phyloP scores from a whole-genome alignment of 1,140 invertebrate genomes.

The Cydia amplana region DNA sequence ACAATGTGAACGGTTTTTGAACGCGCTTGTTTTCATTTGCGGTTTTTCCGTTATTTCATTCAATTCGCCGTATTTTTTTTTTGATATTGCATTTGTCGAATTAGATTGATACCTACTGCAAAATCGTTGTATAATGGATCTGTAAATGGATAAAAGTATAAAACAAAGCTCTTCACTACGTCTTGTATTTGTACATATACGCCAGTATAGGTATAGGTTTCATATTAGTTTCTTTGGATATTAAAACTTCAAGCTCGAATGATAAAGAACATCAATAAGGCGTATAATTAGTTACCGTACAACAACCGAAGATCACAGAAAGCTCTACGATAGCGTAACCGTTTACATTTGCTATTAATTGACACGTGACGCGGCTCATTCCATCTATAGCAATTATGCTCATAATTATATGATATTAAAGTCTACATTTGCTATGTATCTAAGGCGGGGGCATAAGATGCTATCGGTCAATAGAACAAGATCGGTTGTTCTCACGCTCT shows the following conservation, averaged over 20 bases:
- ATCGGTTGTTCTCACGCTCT: conserved; percentile 59
- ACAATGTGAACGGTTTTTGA: background rate
- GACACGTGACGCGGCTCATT: conserved; percentile 51
- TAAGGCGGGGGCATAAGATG: conserved; percentile 34
- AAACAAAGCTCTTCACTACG: background rate
- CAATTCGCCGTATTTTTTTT: background rate
- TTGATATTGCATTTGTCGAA: background rate
- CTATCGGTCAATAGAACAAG: conserved; percentile 49
- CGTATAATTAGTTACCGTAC: conserved; percentile 21
- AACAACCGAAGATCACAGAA: conserved; percentile 28
- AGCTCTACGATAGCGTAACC: conserved; percentile 28
- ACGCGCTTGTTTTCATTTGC: background rate
- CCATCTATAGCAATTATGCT: conserved; percentile 22
- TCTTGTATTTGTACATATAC: background rate
- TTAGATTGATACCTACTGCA: background rate
- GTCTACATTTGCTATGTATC: conserved; percentile 39
- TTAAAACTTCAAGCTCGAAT: background rate
- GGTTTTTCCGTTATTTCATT: background rate
- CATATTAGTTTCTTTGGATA: background rate
- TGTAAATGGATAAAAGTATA: background rate
- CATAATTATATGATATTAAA: conserved; percentile 43
- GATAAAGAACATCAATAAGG: background rate
- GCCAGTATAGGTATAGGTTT: background rate
- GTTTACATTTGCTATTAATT: conserved; percentile 56
- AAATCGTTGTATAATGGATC: background rate